Evolutionary conservation across 2,113 vertebrate genomes (phyloP), one percentile per base, ranked within the genome.

Genomic region (Plecturocebus donacophilus): DNA sequence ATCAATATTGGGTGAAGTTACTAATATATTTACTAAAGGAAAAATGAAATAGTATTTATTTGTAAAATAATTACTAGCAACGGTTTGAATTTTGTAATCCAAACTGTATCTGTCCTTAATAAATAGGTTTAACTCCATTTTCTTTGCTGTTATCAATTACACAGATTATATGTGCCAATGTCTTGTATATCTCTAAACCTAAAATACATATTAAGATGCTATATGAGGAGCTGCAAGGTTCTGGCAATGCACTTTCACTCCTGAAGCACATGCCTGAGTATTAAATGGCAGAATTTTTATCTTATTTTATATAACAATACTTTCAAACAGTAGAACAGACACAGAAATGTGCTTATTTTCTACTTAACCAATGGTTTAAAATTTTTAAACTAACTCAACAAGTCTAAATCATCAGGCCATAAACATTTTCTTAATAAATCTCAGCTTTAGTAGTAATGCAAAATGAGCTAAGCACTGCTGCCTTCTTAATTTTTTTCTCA

Each of bases 241-340:
- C 10, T n/a, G 49, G 68, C 54, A 96, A 81, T 90, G 92, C 97
- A 32, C 97, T 92, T 58, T 94, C 86, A 95, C 84, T 94, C 56
- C 27, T 61, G 20, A 87, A 87, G 79, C 70, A 92, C 27, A 87
- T 30, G 47, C 25, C 16, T 96, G 77, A 49, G 68, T 90, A 77
- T 79, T 76, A 89, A 95, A n/a, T 73, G 85, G 54, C 40, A 73
- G 79, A 77, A 87, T 76, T 13, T 19, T 27, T 20, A 82, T 23
- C 6, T 70, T 95, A 87, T 95, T 95, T 93, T n/a, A 82, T 0
- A 17, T 16, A 40, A 80, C 23, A 38, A 56, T 42, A 85, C 11
- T 75, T 92, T 85, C 58, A 70, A 85, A 66, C 40, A 61, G 6
- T 56, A 30, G 30, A 86, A 25, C 0, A 64, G 42, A 42, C 80